Evolutionary conservation across 2,888 invertebrate genomes (phyloP).

Genomic region (Parnassius mnemosyne): DNA sequence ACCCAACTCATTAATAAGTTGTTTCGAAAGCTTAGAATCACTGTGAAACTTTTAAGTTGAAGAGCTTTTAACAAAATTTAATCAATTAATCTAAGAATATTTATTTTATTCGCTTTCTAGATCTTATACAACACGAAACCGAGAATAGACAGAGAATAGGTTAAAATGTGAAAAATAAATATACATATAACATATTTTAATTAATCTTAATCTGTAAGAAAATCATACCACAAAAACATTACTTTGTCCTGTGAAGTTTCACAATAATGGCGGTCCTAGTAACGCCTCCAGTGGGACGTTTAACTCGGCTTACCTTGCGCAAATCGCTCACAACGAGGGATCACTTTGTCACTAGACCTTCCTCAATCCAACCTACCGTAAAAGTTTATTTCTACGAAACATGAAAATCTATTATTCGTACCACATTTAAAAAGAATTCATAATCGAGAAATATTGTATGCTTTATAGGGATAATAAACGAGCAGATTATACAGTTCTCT

Average conservation of each 20-base stretch:
- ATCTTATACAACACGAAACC: too few species aligned
- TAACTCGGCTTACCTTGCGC: slow-evolving; percentile 30
- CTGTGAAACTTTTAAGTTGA: too few species aligned
- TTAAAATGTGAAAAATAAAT: too few species aligned
- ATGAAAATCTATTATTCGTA: not conserved
- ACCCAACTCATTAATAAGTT: not conserved
- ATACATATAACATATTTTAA: too few species aligned
- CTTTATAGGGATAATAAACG: too few species aligned
- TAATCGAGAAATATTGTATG: not conserved
- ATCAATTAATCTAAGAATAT: too few species aligned
- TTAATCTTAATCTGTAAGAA: not conserved
- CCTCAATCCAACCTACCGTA: slow-evolving; percentile 9
- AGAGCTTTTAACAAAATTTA: too few species aligned
- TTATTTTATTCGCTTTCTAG: too few species aligned
- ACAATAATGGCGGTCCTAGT: slow-evolving; percentile 1
- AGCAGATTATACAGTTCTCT: too few species aligned
- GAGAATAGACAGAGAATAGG: too few species aligned
- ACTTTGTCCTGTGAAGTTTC: not conserved
- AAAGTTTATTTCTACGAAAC: not conserved
- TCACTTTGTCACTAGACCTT: slow-evolving; percentile 22
- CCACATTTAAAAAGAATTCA: too few species aligned
- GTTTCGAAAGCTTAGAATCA: too few species aligned
- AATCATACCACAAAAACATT: not conserved
- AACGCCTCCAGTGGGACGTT: slow-evolving; percentile 29
- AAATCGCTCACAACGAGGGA: slow-evolving; percentile 28